Conservation (phyloP, 2,113 vertebrate species). For the Chauna torquata region DNA sequence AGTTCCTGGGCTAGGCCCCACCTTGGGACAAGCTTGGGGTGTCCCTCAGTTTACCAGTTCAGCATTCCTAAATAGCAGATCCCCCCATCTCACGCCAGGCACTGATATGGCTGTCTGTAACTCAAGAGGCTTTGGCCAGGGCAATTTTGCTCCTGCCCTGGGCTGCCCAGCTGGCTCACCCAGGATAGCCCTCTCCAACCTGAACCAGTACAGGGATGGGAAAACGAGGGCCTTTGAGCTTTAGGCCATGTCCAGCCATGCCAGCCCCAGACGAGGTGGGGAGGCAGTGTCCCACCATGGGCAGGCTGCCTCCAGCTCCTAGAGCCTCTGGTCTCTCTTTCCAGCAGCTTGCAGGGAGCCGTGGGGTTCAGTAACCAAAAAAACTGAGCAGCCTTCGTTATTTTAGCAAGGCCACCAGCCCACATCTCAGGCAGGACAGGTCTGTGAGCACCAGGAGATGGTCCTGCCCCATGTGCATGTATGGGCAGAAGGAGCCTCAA, state of each 20-base stretch:
- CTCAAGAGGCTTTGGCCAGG: neutral
- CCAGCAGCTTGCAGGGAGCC: neutral
- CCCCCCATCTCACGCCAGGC: neutral
- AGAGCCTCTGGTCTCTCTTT: neutral
- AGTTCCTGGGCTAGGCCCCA: neutral
- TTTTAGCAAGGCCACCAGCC: neutral
- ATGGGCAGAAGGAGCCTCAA: neutral
- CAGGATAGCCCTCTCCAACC: no score
- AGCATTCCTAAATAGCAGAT: neutral
- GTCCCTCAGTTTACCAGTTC: neutral
- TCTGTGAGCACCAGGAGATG: neutral
- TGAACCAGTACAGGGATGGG: neutral
- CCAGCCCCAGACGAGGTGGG: neutral
- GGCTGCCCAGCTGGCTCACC: neutral
- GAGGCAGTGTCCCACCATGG: neutral
- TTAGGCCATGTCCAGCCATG: neutral
- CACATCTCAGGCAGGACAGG: neutral
- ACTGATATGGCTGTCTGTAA: neutral
- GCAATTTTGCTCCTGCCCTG: neutral
- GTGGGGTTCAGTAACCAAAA: neutral
- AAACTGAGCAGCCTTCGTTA: neutral
- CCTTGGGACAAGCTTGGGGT: neutral
- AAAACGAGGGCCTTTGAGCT: neutral
- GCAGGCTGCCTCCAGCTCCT: neutral
- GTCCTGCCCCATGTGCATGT: accelerated